phyloP scores from a whole-genome alignment of 2,888 invertebrate species.

The Nephrotoma flavescens region DNA sequence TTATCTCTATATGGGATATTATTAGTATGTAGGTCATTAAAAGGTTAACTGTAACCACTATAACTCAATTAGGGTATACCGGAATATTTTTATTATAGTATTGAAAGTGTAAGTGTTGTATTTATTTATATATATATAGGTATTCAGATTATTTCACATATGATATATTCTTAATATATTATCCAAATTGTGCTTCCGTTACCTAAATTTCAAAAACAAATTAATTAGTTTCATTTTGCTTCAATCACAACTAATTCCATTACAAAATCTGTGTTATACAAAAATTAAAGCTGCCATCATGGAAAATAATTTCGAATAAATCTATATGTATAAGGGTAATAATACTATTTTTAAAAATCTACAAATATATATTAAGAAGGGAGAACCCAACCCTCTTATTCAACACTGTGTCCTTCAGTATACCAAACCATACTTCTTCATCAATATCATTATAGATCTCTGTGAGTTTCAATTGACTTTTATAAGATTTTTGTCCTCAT shows the following conservation, averaged over 20 bases:
- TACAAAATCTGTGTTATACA: neutral
- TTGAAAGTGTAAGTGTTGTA: neutral
- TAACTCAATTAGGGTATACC: too few relatives aligned
- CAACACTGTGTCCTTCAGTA: neutral
- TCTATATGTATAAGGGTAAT: neutral
- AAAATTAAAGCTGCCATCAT: neutral
- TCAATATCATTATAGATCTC: neutral
- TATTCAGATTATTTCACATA: neutral
- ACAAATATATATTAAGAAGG: neutral
- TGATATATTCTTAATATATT: too few relatives aligned
- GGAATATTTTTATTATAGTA: neutral
- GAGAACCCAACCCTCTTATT: neutral
- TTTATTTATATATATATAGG: too few relatives aligned
- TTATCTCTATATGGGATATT: neutral
- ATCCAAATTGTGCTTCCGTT: too few relatives aligned
- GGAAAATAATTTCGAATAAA: neutral
- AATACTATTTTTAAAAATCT: neutral
- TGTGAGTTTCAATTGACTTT: neutral
- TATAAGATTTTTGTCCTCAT: neutral
- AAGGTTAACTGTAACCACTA: neutral
- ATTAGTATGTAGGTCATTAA: neutral
- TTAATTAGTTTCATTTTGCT: neutral
- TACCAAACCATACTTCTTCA: neutral
- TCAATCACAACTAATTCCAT: neutral
- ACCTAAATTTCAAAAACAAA: neutral